Conservation (phyloP, 1,140 invertebrate genomes). For the Arion vulgaris region DNA sequence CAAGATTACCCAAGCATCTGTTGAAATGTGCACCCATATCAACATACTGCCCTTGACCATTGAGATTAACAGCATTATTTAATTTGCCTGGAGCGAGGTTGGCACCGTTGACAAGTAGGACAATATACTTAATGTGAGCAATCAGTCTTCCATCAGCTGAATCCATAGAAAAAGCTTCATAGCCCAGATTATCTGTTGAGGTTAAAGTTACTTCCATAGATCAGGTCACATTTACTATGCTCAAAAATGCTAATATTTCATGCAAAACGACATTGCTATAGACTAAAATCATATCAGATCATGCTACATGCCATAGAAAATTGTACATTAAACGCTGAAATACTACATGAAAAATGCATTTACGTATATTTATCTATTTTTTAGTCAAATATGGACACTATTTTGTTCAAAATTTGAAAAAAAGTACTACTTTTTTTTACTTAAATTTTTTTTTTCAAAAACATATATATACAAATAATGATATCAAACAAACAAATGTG, state of each 20-base stretch:
- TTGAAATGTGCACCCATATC: slow-evolving; percentile 60
- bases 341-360: background rate
- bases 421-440: too few species aligned
- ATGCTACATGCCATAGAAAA: background rate
- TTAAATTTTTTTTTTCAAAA: too few species aligned
- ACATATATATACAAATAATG: too few species aligned
- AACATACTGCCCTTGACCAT: slow-evolving; percentile 65
- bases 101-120: slow-evolving; percentile 64
- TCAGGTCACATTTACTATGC: background rate
- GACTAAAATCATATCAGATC: background rate
- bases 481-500: too few species aligned
- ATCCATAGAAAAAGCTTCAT: slow-evolving; percentile 69
- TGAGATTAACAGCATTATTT: slow-evolving; percentile 57
- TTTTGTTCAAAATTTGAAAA: too few species aligned
- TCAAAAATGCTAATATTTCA: background rate
- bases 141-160: slow-evolving; percentile 47
- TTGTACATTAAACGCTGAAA: background rate
- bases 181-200: slow-evolving; percentile 60
- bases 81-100: slow-evolving; percentile 55
- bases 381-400: too few species aligned
- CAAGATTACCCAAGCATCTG: slow-evolving; percentile 67
- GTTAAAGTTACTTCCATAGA: slow-evolving; percentile 19
- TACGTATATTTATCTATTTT: too few species aligned
- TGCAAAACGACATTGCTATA: background rate
- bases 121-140: slow-evolving; percentile 57